A percentile compares a stretch with the other conserved stretches of the same genome.
phyloP scores from a whole-genome alignment of 2,797 vertebrate species.

The Sparus aurata region DNA sequence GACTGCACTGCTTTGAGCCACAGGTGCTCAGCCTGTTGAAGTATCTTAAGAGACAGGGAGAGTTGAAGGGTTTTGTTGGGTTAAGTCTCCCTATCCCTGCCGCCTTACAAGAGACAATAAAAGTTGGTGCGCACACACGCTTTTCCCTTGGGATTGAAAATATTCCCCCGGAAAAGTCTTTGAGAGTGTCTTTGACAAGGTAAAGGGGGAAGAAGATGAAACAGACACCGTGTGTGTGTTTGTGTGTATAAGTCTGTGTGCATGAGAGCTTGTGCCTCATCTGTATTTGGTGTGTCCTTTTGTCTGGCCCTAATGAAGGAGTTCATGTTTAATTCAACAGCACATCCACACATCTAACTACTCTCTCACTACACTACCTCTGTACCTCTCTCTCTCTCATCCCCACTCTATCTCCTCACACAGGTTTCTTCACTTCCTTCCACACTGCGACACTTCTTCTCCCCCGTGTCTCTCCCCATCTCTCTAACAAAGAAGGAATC shows the following conservation, averaged over 20 bases:
- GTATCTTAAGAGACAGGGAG: conserved; percentile 37
- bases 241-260: conserved; percentile 1
- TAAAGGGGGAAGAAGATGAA: conserved; percentile 70
- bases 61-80: conserved; percentile 52
- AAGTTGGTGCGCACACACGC: conserved; percentile 49
- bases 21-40: conserved; percentile 75
- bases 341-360: conserved; percentile 70
- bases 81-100: conserved; percentile 59
- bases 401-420: conserved; percentile 61
- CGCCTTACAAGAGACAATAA: conserved; percentile 63
- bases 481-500: conserved; percentile 84
- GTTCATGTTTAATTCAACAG: conserved; percentile 91
- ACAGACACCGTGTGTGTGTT: conserved; percentile 40
- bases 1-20: conserved; percentile 52
- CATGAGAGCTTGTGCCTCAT: conserved; percentile 47
- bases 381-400: conserved; percentile 58
- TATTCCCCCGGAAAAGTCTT: conserved; percentile 74
- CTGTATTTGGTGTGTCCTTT: conserved; percentile 83
- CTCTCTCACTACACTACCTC: conserved; percentile 52
- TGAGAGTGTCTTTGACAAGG: conserved; percentile 77
- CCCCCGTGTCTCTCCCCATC: conserved; percentile 62
- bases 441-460: conserved; percentile 66
- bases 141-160: conserved; percentile 70
- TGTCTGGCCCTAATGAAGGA: conserved; percentile 87
- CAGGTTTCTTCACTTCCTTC: conserved; percentile 67